These are phyloP conservation scores for Liasis olivaceus DNA, from an alignment of 2,797 vertebrate species.

Conservation along the genomic window DNA sequence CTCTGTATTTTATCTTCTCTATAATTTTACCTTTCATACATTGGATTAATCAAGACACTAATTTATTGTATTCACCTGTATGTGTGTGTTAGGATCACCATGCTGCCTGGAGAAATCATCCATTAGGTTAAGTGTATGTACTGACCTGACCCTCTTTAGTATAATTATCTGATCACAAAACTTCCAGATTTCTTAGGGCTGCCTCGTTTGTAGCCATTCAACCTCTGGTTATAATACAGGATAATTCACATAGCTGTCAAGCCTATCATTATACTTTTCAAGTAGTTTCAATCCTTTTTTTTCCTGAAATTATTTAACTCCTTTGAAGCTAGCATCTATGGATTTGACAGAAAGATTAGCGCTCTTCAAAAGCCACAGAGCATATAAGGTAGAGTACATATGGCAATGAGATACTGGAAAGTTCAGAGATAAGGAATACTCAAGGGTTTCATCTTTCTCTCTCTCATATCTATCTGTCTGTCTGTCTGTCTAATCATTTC, in stretches of 20 bases:
- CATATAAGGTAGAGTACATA: background rate
- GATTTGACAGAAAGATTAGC: constrained; percentile 24
- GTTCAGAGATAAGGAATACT: background rate
- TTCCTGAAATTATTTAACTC: constrained; percentile 33
- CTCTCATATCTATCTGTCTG: too few relatives aligned
- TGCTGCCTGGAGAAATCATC: constrained; percentile 45
- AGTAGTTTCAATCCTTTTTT: constrained; percentile 25
- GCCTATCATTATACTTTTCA: constrained; percentile 35
- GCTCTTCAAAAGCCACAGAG: constrained; percentile 1
- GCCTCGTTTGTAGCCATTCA: constrained; percentile 44
- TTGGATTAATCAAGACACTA: constrained; percentile 51
- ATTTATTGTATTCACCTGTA: constrained; percentile 52
- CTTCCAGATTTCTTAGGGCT: constrained; percentile 24
- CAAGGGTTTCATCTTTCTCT: background rate
- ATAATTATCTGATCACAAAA: constrained; percentile 56
- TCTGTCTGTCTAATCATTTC: too few relatives aligned
- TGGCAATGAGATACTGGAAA: background rate
- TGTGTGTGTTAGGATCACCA: constrained; percentile 27
- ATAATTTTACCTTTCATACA: constrained; percentile 40
- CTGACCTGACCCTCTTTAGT: constrained; percentile 42
- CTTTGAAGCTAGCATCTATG: constrained; percentile 20
- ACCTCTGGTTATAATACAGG: constrained; percentile 30
- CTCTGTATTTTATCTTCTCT: constrained; percentile 39
- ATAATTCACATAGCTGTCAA: constrained; percentile 54
- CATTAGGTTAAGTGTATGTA: constrained; percentile 47